These are phyloP conservation scores for Eupithecia exiguata DNA, from an alignment of 2,888 invertebrate genomes.

Conservation along the genomic window DNA sequence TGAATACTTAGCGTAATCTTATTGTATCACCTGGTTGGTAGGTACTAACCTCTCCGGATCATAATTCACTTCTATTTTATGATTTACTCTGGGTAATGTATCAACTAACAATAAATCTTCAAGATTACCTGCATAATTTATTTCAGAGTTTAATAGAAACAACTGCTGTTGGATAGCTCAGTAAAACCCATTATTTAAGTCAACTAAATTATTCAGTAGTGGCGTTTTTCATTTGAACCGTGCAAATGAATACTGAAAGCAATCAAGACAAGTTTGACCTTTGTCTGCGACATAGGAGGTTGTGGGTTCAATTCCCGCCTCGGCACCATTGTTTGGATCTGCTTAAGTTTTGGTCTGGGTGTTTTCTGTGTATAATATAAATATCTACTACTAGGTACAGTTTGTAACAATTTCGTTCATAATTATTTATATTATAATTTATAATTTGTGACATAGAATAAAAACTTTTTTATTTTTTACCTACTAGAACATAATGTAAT, in stretches of 20 bases:
- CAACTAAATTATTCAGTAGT: background rate
- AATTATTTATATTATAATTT: no score
- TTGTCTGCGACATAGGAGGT: background rate
- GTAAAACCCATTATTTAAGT: background rate
- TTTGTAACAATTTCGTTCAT: no score
- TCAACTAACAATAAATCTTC: background rate
- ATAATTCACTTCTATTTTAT: background rate
- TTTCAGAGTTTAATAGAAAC: background rate
- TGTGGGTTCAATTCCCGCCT: background rate
- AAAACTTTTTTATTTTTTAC: no score
- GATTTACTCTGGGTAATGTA: background rate
- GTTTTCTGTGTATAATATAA: background rate
- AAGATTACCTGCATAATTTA: conserved; percentile 1
- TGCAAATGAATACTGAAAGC: background rate
- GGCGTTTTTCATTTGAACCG: background rate
- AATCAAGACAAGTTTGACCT: background rate
- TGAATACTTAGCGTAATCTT: no score
- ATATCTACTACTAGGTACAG: no score
- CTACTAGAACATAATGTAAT: no score
- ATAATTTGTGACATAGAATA: no score
- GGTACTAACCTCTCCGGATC: background rate
- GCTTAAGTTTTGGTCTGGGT: no score
- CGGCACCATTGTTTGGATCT: background rate
- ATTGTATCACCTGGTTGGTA: no score
- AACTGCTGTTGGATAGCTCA: background rate